These are phyloP conservation scores for Lepus americanus DNA, from an alignment of 2,113 vertebrate species.

Conservation along the genomic window DNA sequence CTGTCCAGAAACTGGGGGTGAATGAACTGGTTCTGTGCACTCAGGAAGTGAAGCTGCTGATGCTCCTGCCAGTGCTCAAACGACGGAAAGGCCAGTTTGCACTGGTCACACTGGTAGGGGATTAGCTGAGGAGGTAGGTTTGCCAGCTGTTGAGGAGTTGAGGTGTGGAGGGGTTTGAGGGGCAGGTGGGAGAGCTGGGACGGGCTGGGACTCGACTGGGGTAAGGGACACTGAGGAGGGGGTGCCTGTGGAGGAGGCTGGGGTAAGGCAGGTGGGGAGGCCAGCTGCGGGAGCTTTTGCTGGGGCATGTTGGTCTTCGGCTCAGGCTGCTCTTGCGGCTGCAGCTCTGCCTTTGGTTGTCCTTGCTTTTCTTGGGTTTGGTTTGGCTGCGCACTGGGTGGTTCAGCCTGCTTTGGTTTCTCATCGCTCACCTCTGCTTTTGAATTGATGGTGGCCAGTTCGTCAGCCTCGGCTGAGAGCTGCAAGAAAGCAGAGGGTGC, in stretches of 20 bases:
- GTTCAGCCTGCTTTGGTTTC: conserved; percentile 96
- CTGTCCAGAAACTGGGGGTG: conserved; percentile 98
- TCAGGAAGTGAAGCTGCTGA: conserved; percentile 99
- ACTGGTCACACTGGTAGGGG: conserved; percentile 99
- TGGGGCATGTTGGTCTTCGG: conserved; percentile 90
- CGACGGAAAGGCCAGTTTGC: conserved; percentile 97
- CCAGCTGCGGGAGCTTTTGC: conserved; percentile 92
- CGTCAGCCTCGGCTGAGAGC: conserved; percentile 91
- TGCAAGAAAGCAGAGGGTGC: conserved; percentile 89
- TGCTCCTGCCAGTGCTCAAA: conserved; percentile 99
- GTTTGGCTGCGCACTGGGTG: conserved; percentile 91
- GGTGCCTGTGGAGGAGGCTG: conserved; percentile 90
- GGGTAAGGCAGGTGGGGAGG: conserved; percentile 92
- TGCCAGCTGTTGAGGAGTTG: conserved; percentile 92
- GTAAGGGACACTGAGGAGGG: conserved; percentile 90
- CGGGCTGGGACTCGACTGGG: conserved; percentile 94
- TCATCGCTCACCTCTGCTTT: conserved; percentile 93
- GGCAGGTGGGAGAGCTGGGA: conserved; percentile 95
- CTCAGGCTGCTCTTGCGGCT: conserved; percentile 91
- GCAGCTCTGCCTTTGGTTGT: conserved; percentile 95
- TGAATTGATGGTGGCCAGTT: conserved; percentile 90
- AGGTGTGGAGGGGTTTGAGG: conserved; percentile 94
- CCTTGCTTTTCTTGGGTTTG: conserved; percentile 93
- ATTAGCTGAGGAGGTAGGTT: conserved; percentile 96
- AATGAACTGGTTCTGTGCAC: conserved; percentile 98